Evolutionary conservation across 2,888 invertebrate genomes (phyloP).

Genomic region (Sialis fuliginosa): DNA sequence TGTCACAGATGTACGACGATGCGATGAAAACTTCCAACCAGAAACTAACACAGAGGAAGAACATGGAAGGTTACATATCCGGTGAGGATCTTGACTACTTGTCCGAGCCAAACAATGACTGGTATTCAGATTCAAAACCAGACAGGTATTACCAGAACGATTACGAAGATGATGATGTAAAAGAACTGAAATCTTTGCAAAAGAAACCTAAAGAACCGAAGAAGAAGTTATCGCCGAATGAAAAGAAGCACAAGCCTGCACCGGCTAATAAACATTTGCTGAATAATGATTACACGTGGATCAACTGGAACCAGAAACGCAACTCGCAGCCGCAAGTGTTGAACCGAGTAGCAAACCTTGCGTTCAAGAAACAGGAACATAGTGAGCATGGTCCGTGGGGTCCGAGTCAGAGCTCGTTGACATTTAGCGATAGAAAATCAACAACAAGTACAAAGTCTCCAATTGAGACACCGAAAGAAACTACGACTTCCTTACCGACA

Average conservation of each 20-base stretch:
- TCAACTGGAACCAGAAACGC: constrained; percentile 29
- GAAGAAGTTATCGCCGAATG: constrained; percentile 1
- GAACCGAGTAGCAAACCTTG: constrained; percentile 6
- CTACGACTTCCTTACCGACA: constrained; percentile 11
- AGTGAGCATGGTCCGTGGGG: constrained; percentile 10
- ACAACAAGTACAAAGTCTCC: constrained; percentile 11
- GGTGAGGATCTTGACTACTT: constrained; percentile 6
- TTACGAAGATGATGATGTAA: constrained; percentile 44
- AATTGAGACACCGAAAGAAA: constrained; percentile 11
- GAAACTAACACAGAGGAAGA: constrained; percentile 1
- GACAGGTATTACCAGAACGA: constrained; percentile 14
- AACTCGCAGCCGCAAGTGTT: constrained; percentile 6
- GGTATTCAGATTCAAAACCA: constrained; percentile 5
- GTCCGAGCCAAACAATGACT: background rate
- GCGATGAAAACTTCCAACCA: constrained; percentile 18
- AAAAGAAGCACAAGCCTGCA: constrained; percentile 18
- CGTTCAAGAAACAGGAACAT: constrained; percentile 11
- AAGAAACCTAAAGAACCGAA: constrained; percentile 24
- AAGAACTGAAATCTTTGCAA: constrained; percentile 42
- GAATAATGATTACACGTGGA: constrained; percentile 19
- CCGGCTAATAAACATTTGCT: constrained; percentile 22
- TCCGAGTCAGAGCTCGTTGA: constrained; percentile 10
- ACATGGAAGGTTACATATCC: constrained; percentile 5
- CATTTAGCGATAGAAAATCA: constrained; percentile 13
- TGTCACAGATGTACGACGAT: constrained; percentile 45